Conservation (phyloP, 2,113 vertebrate genomes). For the Galeopterus variegatus region DNA sequence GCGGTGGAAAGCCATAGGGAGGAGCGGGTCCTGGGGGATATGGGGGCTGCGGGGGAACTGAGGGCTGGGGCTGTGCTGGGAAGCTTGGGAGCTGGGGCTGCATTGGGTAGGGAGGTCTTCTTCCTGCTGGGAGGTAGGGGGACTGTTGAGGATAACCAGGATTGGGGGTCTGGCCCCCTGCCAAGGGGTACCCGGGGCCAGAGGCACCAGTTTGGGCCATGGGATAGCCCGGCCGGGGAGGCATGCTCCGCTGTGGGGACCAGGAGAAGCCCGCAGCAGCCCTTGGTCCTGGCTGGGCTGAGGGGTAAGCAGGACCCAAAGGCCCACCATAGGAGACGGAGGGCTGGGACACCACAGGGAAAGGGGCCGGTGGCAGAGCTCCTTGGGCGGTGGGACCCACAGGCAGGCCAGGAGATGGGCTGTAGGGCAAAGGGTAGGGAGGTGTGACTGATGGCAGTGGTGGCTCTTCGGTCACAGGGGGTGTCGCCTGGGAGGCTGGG, state of each 20-base stretch:
- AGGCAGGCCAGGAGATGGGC: conserved; percentile 75
- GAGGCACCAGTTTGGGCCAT: conserved; percentile 32
- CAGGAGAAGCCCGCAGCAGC: conserved; percentile 69
- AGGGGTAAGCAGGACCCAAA: conserved; percentile 43
- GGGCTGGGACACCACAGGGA: conserved; percentile 82
- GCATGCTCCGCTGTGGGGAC: conserved; percentile 85
- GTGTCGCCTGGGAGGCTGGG: conserved; percentile 44
- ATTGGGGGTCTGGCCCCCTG: conserved; percentile 65
- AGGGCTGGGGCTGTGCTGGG: conserved; percentile 72
- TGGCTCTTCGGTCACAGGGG: conserved; percentile 30
- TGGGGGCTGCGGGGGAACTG: conserved; percentile 67
- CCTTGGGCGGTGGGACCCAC: conserved; percentile 81
- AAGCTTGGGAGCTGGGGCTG: conserved; percentile 80
- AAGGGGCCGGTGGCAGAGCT: conserved; percentile 79
- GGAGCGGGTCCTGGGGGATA: conserved; percentile 75
- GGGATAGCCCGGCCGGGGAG: conserved; percentile 67
- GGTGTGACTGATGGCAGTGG: conserved; percentile 55
- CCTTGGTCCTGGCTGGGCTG: conserved; percentile 23
- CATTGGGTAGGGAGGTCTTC: conserved; percentile 80
- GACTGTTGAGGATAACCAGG: conserved; percentile 79
- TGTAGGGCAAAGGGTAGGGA: conserved; percentile 87
- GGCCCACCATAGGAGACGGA: conserved; percentile 45
- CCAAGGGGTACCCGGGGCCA: conserved; percentile 78
- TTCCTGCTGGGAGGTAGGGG: conserved; percentile 72
- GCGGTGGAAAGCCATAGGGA: conserved; percentile 86